Evolutionary conservation across 2,797 vertebrate species (phyloP).

Genomic region (Falco rusticolus): DNA sequence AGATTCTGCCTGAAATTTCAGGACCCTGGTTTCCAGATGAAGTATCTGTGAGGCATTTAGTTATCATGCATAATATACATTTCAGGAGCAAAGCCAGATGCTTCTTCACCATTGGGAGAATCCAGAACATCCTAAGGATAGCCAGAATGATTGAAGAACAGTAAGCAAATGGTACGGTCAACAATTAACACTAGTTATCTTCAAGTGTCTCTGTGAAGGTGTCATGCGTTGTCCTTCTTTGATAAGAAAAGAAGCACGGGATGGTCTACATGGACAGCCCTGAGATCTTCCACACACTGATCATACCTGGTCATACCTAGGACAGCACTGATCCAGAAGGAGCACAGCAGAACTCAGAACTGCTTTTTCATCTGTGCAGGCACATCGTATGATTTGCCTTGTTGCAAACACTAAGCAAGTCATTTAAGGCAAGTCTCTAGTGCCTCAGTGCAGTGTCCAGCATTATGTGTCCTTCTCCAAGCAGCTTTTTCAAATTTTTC

Average conservation of each 20-base stretch:
- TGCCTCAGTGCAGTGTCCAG: background rate
- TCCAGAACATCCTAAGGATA: background rate
- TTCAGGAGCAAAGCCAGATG: background rate
- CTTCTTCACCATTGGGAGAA: background rate
- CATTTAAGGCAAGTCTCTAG: background rate
- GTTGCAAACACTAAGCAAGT: background rate
- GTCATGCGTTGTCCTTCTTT: background rate
- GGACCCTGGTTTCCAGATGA: background rate
- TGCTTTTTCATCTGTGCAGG: background rate
- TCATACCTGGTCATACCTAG: background rate
- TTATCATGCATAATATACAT: background rate
- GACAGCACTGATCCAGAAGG: background rate
- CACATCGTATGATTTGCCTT: background rate
- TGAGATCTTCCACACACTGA: background rate
- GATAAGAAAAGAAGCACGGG: background rate
- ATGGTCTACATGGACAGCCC: background rate
- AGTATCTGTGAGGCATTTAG: background rate
- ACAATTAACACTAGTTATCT: background rate
- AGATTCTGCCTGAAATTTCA: background rate
- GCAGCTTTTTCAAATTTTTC: background rate
- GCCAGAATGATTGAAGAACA: background rate
- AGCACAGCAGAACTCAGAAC: background rate
- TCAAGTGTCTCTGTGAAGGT: background rate
- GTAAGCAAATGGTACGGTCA: background rate
- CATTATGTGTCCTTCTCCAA: background rate